Percentiles rank a stretch among this genome's conserved stretches.
Conservation (phyloP, 2,888 invertebrate genomes). For the Stenoptilia bipunctidactyla region DNA sequence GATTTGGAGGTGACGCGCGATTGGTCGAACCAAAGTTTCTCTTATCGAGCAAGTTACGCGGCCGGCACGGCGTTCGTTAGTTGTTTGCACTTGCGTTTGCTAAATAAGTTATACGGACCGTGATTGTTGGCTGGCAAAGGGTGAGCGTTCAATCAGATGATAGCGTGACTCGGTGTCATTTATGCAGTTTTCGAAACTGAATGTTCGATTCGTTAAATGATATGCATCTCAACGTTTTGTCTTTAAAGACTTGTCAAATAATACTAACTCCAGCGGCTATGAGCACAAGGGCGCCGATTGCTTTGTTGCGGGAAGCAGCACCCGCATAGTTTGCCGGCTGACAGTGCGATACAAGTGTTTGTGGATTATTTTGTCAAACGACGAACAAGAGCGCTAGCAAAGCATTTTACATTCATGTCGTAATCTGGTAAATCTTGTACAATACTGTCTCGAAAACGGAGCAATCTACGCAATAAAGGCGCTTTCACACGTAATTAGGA, state of each 20-base stretch:
- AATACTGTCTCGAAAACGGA: too few species aligned
- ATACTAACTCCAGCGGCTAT: slow-evolving; percentile 6
- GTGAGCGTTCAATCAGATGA: slow-evolving; percentile 61
- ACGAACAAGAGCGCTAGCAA: too few species aligned
- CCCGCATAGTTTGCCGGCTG: background rate
- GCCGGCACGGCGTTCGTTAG: slow-evolving; percentile 60
- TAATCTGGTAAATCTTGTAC: too few species aligned
- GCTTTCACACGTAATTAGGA: background rate
- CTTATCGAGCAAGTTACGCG: slow-evolving; percentile 51
- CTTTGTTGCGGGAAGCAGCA: background rate
- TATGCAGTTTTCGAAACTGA: slow-evolving; percentile 52
- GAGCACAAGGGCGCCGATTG: slow-evolving; percentile 32
- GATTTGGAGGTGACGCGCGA: slow-evolving; percentile 54
- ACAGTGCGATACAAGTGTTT: background rate
- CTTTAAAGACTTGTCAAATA: slow-evolving; percentile 62
- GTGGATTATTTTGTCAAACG: background rate
- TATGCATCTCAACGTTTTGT: slow-evolving; percentile 63
- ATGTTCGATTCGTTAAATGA: slow-evolving; percentile 66
- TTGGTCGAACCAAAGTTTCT: slow-evolving; percentile 48
- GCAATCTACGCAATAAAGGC: too few species aligned
- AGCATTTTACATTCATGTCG: too few species aligned
- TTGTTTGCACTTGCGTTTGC: slow-evolving; percentile 53
- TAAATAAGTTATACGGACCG: slow-evolving; percentile 65
- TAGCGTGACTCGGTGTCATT: slow-evolving; percentile 68
- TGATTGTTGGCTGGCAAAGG: slow-evolving; percentile 49